Evolutionary conservation across 2,113 vertebrate genomes (phyloP), one percentile per base, ranked within the genome.

Genomic region (Psophia crepitans): DNA sequence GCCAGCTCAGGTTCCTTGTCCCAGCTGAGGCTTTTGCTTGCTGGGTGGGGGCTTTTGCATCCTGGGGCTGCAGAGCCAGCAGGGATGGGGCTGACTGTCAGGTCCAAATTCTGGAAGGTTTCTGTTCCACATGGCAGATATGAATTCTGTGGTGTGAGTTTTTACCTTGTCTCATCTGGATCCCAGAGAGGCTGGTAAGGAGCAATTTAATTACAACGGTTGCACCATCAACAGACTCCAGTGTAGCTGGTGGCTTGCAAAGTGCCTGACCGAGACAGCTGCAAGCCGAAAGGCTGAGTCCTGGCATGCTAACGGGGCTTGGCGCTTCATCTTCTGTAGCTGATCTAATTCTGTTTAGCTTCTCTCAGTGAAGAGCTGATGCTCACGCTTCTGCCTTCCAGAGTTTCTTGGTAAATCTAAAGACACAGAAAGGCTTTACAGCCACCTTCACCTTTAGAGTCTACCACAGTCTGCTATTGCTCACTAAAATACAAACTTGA

Each of bases 11-110:
- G 27, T 22, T 88, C 16, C 22, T 1, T 5, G 41, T 53, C 43
- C 32, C 37, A 79, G 51, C 2, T 0, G 0, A 33, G 24, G 33
- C 23, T 75, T 89, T 63, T 1, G 0, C 18, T 89, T 58, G 22
- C 18, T 74, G 12, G 5, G 32, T 32, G 35, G 10, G 26, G 15
- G 5, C 4, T 84, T 71, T 44, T 75, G 16, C 60, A 56, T 28
- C 27, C 11, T 57, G 60, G 30, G 61, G n/a, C 26, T 73, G 41
- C 48, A 49, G 58, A 73, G 21, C 28, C 28, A 39, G 15, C 32
- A 70, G 21, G 19, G 32, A 39, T 37, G 28, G 5, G 18, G 26
- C 41, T 41, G 15, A 43, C 44, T 46, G 14, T 30, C 30, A 61
- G 30, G 26, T 69, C 22, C 3, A 1, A 41, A 16, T 8, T 49